Percentiles rank a stretch among this genome's conserved stretches.
Evolutionary conservation across 2,888 invertebrate species (phyloP).

Genomic region (Leucophenga montana): DNA sequence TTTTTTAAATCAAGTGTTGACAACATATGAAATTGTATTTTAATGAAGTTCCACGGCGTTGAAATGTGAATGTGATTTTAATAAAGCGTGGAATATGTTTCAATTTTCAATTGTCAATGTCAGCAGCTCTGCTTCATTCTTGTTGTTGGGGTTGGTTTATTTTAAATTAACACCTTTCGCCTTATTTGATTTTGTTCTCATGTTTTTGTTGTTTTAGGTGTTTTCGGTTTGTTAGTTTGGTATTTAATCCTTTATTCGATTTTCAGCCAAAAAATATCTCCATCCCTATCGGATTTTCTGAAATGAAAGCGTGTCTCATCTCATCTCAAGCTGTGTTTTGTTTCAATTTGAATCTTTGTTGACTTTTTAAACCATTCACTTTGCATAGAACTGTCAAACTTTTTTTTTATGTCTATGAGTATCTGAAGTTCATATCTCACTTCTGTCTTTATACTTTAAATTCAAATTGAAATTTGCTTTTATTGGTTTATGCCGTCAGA

Average conservation of each 20-base stretch:
- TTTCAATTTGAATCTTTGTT: constrained; percentile 18
- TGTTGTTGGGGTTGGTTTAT: background rate
- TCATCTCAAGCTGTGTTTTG: constrained; percentile 17
- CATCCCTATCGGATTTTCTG: background rate
- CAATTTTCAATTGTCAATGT: constrained; percentile 5
- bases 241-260: constrained; percentile 1
- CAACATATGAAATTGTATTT: constrained; percentile 64
- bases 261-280: background rate
- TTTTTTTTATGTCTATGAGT: background rate
- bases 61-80: constrained; percentile 22
- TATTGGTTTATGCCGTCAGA: too few relatives aligned
- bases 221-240: constrained; percentile 22
- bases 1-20: constrained; percentile 61
- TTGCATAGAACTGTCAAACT: constrained; percentile 3
- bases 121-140: background rate
- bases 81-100: constrained; percentile 27
- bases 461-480: background rate
- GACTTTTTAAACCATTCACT: background rate
- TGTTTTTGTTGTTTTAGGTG: constrained; percentile 32
- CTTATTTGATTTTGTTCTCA: background rate
- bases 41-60: constrained; percentile 51
- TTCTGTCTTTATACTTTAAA: background rate
- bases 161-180: constrained; percentile 29
- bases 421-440: background rate
- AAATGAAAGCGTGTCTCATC: constrained; percentile 2